Evolutionary conservation across 2,113 vertebrate genomes (phyloP).

Genomic region (Xiphias gladius): DNA sequence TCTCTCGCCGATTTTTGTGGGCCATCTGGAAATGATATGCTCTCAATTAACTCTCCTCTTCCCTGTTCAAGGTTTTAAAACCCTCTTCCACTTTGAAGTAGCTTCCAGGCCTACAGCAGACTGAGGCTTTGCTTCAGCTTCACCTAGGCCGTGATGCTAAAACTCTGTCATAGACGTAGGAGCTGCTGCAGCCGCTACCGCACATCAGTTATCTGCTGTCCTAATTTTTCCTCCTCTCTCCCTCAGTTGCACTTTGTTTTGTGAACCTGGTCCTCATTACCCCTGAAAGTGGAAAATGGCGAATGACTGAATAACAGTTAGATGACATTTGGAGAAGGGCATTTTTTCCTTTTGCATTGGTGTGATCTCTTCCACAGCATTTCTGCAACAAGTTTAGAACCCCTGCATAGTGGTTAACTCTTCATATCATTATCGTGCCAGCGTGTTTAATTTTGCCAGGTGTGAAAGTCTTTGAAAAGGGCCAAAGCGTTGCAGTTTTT

Average conservation of each 20-base stretch:
- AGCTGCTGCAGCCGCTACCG: slow-evolving; percentile 14
- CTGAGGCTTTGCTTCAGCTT: slow-evolving; percentile 45
- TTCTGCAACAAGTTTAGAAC: slow-evolving; percentile 15
- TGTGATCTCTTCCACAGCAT: not conserved
- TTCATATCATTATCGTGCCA: slow-evolving; percentile 19
- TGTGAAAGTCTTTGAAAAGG: slow-evolving; percentile 31
- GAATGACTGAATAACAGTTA: slow-evolving; percentile 42
- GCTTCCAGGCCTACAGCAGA: slow-evolving; percentile 73
- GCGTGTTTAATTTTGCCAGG: slow-evolving; percentile 15
- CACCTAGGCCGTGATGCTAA: slow-evolving; percentile 15
- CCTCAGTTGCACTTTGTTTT: slow-evolving; percentile 11
- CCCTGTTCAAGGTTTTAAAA: slow-evolving; percentile 71
- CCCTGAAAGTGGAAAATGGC: slow-evolving; percentile 49
- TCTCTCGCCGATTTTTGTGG: slow-evolving; percentile 70
- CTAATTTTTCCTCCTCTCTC: slow-evolving; percentile 30
- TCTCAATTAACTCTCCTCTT: slow-evolving; percentile 82
- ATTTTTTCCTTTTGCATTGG: slow-evolving; percentile 8
- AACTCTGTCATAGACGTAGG: not conserved
- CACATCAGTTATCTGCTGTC: slow-evolving; percentile 57
- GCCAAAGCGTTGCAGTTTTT: slow-evolving; percentile 9
- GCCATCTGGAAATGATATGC: slow-evolving; percentile 84
- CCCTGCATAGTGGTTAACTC: not conserved
- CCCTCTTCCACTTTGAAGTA: slow-evolving; percentile 72
- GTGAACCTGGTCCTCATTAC: slow-evolving; percentile 50
- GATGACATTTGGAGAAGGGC: not conserved